Conservation (phyloP, 2,888 invertebrate genomes). For the Diadegma fenestrale region DNA sequence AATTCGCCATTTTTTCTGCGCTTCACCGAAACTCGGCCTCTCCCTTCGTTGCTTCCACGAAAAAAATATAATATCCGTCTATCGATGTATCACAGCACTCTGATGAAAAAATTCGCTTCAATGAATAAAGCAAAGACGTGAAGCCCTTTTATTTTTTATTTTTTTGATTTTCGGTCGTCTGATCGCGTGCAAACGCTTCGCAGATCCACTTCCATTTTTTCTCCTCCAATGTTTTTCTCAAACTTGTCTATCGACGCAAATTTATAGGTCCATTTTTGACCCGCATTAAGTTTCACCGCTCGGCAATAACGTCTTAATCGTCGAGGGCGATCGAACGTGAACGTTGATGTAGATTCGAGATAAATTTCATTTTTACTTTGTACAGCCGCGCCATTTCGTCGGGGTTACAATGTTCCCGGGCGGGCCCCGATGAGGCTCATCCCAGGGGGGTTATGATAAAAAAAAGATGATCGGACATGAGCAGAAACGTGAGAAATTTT, state of each 20-base stretch:
- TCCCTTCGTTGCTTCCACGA: background rate
- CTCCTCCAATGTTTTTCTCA: background rate
- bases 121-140: background rate
- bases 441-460: slow-evolving; percentile 13
- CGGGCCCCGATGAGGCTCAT: background rate
- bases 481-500: slow-evolving; percentile 49
- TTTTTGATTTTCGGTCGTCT: slow-evolving; percentile 5
- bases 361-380: slow-evolving; percentile 59
- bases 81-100: background rate
- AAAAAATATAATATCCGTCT: background rate
- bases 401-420: slow-evolving; percentile 71
- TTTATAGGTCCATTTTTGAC: slow-evolving; percentile 61
- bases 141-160: background rate
- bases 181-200: slow-evolving; percentile 11
- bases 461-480: background rate
- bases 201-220: background rate
- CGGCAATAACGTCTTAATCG: slow-evolving; percentile 74
- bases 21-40: background rate
- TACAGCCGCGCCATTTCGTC: slow-evolving; percentile 15
- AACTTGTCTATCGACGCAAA: slow-evolving; percentile 26
- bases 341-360: slow-evolving; percentile 56
- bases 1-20: background rate
- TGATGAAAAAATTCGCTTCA: background rate
- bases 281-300: slow-evolving; percentile 74
- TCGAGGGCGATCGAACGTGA: slow-evolving; percentile 1